Evolutionary conservation across 2,888 invertebrate species (phyloP), one percentile per base, ranked within the genome.

Genomic region (Allygus modestus): DNA sequence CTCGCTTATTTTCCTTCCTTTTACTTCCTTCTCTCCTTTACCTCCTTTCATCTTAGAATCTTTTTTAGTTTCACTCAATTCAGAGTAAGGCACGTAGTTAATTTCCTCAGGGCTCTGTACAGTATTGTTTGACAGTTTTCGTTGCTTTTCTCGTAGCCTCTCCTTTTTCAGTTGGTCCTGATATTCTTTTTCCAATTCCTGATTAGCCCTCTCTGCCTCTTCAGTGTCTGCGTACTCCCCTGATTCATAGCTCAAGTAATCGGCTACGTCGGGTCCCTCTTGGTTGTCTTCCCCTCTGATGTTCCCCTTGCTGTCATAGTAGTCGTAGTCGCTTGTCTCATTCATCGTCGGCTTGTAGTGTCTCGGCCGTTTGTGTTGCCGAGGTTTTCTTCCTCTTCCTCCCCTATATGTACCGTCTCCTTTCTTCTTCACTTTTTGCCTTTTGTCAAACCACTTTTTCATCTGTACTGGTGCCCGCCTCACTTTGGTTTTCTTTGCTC

Each of bases 321-420:
- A 46, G 20, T 69, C 69, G 41, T 46, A 51, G n/a, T 51, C 71
- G 23, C 51, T 51, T 4, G 69, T 69, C 33, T 69, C 69, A 15
- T 43, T 82, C 26, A 43, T 20, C 0, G 28, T 31, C 31, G 51
- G 51, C 28, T 69, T 82, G 46, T 33, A 31, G 26, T 82, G 61
- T 15, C 31, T 71, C 9, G 31, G 71, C 20, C 54, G 41, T 43
- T 71, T 71, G 31, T 71, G 82, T 12, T 71, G 31, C 26, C 71
- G 7, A 0, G 82, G 82, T 23, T 51, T 82, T 71, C 82, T 26
- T 15, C 82, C 82, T 33, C 71, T 71, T 2, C 82, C 82, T 51
- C 82, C 82, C 43, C 82, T 82, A 17, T 82, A 82, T 20, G 82
- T 71, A 7, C 82, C 82, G 20, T 82, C 82, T 20, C 82, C 82